Evolutionary conservation across 2,113 vertebrate species (phyloP).

Genomic region (Trogon surrucura): DNA sequence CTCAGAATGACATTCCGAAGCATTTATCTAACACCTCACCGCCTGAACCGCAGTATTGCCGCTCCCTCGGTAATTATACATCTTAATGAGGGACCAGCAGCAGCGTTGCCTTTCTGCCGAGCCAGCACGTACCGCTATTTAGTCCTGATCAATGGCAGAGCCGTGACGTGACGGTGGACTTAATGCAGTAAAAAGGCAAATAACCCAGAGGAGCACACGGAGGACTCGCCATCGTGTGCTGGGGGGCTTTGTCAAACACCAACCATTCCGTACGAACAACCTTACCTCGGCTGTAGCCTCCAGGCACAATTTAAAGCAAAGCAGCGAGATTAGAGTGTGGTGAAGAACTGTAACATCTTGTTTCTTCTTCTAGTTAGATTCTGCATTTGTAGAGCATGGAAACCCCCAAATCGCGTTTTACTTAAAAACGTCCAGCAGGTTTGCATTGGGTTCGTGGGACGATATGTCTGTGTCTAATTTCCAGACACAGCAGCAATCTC

Average conservation of each 20-base stretch:
- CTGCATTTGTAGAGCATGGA: neutral
- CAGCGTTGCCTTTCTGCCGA: neutral
- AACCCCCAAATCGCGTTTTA: neutral
- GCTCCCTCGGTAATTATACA: neutral
- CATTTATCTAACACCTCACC: neutral
- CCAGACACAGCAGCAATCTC: neutral
- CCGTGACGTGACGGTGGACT: neutral
- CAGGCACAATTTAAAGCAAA: neutral
- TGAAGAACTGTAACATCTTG: neutral
- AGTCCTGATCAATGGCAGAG: neutral
- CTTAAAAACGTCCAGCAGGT: neutral
- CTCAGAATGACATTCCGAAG: neutral
- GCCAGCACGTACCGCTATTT: neutral
- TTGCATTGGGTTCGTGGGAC: neutral
- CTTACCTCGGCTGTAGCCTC: neutral
- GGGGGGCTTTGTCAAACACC: neutral
- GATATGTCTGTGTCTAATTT: neutral
- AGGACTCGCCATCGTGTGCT: rapidly evolving
- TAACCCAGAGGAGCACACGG: neutral
- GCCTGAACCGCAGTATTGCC: neutral
- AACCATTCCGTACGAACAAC: neutral
- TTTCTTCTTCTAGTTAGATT: neutral
- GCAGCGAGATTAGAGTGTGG: neutral
- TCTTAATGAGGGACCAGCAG: neutral
- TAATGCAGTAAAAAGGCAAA: conserved; percentile 18